phyloP scores from a whole-genome alignment of 2,113 vertebrate species.

The Osmerus eperlanus region DNA sequence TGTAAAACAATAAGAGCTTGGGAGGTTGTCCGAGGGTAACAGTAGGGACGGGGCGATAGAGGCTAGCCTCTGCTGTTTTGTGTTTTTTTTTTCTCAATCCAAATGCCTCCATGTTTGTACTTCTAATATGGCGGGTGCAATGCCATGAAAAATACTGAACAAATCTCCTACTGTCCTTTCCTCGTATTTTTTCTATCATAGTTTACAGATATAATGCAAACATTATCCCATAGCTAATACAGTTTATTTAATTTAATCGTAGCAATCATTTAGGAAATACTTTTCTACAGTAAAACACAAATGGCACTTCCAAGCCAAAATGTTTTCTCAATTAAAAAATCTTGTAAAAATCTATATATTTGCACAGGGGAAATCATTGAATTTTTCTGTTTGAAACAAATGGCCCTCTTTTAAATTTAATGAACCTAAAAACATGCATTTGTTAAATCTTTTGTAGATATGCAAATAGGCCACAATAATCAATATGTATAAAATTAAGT shows the following conservation, averaged over 20 bases:
- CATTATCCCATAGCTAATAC: conserved; percentile 2
- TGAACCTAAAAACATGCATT: conserved; percentile 19
- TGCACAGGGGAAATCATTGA: neutral
- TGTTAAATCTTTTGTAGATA: conserved; percentile 12
- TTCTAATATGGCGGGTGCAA: conserved; percentile 76
- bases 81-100: conserved; percentile 35
- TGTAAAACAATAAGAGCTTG: conserved; percentile 19
- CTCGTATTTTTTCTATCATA: conserved; percentile 3
- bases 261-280: neutral
- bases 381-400: neutral
- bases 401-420: conserved; percentile 7
- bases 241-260: neutral
- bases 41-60: conserved; percentile 56
- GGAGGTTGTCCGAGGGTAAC: conserved; percentile 36
- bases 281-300: neutral
- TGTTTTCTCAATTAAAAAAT: conserved; percentile 22
- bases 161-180: conserved; percentile 53
- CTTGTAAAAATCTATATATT: neutral
- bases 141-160: conserved; percentile 52
- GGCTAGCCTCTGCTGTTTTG: conserved; percentile 46
- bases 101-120: conserved; percentile 68
- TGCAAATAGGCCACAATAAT: conserved; percentile 20
- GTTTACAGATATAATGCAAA: conserved; percentile 10
- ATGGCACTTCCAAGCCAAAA: neutral
- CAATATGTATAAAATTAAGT: conserved; percentile 2